Evolutionary conservation across 1,140 invertebrate species (phyloP).

Genomic region (Drosophila athabasca): DNA sequence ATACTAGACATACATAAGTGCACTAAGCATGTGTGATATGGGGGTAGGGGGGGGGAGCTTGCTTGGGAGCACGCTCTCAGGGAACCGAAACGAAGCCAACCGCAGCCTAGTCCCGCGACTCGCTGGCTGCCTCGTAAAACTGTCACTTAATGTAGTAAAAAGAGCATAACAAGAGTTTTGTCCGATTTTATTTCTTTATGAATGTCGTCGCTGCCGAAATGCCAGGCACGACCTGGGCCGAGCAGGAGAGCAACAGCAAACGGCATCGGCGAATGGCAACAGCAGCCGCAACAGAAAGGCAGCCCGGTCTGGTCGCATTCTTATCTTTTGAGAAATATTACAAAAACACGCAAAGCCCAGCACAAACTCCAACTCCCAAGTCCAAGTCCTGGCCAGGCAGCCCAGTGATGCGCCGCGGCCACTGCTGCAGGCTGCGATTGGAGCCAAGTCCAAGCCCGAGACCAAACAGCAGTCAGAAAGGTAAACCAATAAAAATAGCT

Average conservation of each 20-base stretch:
- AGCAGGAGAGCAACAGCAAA: constrained; percentile 12
- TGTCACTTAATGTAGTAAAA: constrained; percentile 61
- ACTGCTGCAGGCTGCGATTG: constrained; percentile 13
- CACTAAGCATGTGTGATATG: too few relatives aligned
- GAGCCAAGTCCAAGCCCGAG: constrained; percentile 18
- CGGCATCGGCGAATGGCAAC: constrained; percentile 2
- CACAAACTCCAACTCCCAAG: constrained; percentile 16
- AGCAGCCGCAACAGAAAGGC: constrained; percentile 19
- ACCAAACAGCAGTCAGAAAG: constrained; percentile 20
- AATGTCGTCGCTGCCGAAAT: constrained; percentile 50
- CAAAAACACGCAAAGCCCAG: constrained; percentile 82
- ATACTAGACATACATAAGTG: too few relatives aligned
- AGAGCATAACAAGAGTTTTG: constrained; percentile 45
- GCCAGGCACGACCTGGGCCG: constrained; percentile 27
- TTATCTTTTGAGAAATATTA: constrained; percentile 84
- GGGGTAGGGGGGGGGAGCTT: too few relatives aligned
- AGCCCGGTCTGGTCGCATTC: constrained; percentile 77
- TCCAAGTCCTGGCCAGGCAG: constrained; percentile 24
- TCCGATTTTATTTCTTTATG: constrained; percentile 69
- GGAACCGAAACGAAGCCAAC: constrained; percentile 7
- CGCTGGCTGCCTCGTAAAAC: constrained; percentile 42
- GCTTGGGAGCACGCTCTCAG: neutral
- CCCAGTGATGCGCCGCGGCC: neutral
- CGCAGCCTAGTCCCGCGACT: constrained; percentile 13
- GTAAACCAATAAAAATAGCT: constrained; percentile 44